Base-by-base conservation (phyloP, 2,888 invertebrate species). In the Diogma glabrata region DNA sequence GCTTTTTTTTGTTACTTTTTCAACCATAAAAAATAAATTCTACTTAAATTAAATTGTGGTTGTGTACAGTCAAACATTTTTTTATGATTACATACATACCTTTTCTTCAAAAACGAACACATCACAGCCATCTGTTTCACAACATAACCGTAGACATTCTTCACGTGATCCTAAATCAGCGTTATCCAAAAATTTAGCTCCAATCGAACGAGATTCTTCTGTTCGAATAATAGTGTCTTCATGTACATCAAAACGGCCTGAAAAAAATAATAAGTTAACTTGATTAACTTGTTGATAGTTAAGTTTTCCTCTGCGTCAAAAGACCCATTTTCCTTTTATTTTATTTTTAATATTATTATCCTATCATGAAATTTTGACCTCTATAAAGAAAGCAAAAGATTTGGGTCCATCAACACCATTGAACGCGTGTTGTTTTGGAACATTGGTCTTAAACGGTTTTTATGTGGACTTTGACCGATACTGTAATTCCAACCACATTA, bases 51-150 rank as follows among this genome's bases (percentile, higher is more conserved):
- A n/a, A n/a, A n/a, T n/a, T n/a, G n/a, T n/a, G n/a, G n/a, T n/a
- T n/a, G n/a, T n/a, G n/a, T n/a, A n/a, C n/a, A n/a, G n/a, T n/a
- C n/a, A n/a, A n/a, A n/a, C n/a, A n/a, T n/a, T n/a, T n/a, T n/a
- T n/a, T n/a, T n/a, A n/a, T n/a, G n/a, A n/a, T n/a, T n/a, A n/a
- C n/a, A n/a, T 10, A 19, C 20, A 16, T 64, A 87, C 89, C 81
- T 90, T 92, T 65, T 92, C 88, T 67, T 93, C 92, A 65, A 86
- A 93, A 58, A 93, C 86, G 67, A 90, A 92, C 20, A 92, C 90
- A 69, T 93, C 91, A 69, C 93, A 93, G 55, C 79, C 72, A 48
- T 83, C 81, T 3, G 89, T 90, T 69, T 87, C 84, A 71, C 92
- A 93, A 72, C 93, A 93, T 56, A 89, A 77, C 49, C 83, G 77